Evolutionary conservation across 2,113 vertebrate genomes (phyloP).

Genomic region (Urocolius indicus): DNA sequence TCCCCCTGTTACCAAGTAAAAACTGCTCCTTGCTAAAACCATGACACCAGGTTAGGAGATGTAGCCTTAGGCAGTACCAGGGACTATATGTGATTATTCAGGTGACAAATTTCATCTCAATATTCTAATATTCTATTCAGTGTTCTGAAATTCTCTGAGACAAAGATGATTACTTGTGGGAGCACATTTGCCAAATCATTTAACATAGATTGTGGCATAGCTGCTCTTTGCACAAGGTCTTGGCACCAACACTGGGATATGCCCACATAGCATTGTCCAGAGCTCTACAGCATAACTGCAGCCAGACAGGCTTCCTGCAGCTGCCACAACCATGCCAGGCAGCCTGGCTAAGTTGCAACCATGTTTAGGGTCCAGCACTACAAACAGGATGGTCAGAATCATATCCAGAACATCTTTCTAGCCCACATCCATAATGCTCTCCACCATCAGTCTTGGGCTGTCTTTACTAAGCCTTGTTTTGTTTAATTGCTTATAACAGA

Average conservation of each 20-base stretch:
- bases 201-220: background rate
- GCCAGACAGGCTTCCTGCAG: background rate
- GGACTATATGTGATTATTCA: background rate
- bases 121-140: background rate
- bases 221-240: background rate
- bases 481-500: background rate
- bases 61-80: background rate
- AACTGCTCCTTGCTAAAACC: no score
- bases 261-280: background rate
- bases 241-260: background rate
- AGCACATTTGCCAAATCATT: background rate
- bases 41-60: background rate
- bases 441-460: background rate
- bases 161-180: background rate
- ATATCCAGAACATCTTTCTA: background rate
- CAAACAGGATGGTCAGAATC: background rate
- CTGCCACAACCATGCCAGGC: background rate
- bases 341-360: background rate
- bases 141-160: background rate
- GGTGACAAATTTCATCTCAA: background rate
- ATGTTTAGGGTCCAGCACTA: background rate
- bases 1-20: no score
- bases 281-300: rapidly evolving
- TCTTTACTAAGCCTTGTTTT: background rate
- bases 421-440: background rate